Conservation (phyloP, 2,888 invertebrate species). For the Volucella zonaria region DNA sequence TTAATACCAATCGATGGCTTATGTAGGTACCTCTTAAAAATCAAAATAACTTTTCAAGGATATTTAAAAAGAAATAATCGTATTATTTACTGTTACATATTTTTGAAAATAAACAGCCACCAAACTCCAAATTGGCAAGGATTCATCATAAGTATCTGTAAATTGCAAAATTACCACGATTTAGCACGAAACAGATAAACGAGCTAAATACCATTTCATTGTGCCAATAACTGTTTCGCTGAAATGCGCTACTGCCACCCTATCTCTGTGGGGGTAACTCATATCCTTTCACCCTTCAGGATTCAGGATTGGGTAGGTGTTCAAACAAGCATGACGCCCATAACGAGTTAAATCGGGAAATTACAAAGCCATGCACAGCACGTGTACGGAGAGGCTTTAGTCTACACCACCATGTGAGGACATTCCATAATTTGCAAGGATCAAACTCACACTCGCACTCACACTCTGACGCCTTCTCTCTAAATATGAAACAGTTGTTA, state of each 20-base stretch:
- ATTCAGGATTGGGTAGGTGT: conserved; percentile 3
- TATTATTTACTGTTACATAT: too few relatives aligned
- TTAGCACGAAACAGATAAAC: conserved; percentile 24
- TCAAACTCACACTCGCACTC: background rate
- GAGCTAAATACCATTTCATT: conserved; percentile 16
- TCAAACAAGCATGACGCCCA: conserved; percentile 43
- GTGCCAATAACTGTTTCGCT: conserved; percentile 33
- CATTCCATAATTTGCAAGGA: conserved; percentile 19
- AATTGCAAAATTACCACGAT: conserved; percentile 50
- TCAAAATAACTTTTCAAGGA: too few relatives aligned
- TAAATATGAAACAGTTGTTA: conserved; percentile 49
- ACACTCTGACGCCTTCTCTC: conserved; percentile 6
- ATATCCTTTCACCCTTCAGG: background rate
- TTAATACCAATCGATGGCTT: too few relatives aligned
- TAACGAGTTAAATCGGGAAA: conserved; percentile 20
- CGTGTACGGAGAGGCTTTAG: background rate
- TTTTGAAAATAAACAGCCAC: too few relatives aligned
- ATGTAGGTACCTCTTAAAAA: too few relatives aligned
- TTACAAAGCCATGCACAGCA: conserved; percentile 35
- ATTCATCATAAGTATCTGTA: conserved; percentile 34
- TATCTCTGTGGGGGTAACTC: background rate
- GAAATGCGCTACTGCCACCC: conserved; percentile 25
- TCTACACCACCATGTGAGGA: conserved; percentile 1
- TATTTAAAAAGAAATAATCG: too few relatives aligned
- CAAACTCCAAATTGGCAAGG: background rate